Base-by-base conservation (phyloP, 2,797 vertebrate species). In the Allobates femoralis region DNA sequence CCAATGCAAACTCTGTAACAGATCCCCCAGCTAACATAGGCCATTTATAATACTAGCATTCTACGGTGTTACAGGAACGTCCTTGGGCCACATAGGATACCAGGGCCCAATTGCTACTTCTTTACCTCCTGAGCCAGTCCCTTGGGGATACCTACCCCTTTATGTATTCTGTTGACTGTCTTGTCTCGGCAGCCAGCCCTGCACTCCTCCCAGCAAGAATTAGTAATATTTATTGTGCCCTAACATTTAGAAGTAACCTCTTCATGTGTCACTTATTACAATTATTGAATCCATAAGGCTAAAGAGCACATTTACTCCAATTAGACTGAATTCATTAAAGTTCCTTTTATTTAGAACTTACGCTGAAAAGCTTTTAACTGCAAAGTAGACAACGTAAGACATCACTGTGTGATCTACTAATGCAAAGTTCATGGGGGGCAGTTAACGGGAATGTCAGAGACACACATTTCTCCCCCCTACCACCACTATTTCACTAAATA, bases 341-440 rank as follows among this genome's bases (percentile, higher is more conserved):
- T n/a, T 50, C 6, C 37, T 30, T 32, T 80, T 80, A 66, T 80
- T 66, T 51, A 66, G 11, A 80, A 50, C 66, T 51, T 28, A 28
- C 21, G 4, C 18, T 66, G 15, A 80, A 64, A 66, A 64, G 79
- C 79, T 66, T 80, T 80, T 80, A 66, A 80, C 60, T 66, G 26
- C 37, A 23, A 30, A 18, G 11, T n/a, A 80, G 60, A 46, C 26
- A 51, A 51, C 30, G n/a, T 41, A 64, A 51, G 32, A 66, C 62
- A 28, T 50, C 11, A 64, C 28, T 51, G 30, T 66, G 32, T 50
- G 58, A 66, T 80, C n/a, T 30, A 30, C 41, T 66, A 80, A 80
- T 80, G 58, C 60, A 80, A 46, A 80, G 60, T 50, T 80, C 79
- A 80, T 30, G 60, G 79, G 23, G 53, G 37, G 55, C 32, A 7